These are phyloP conservation scores for Hyppa rectilinea DNA, from an alignment of 2,888 invertebrate genomes.

Conservation along the genomic window DNA sequence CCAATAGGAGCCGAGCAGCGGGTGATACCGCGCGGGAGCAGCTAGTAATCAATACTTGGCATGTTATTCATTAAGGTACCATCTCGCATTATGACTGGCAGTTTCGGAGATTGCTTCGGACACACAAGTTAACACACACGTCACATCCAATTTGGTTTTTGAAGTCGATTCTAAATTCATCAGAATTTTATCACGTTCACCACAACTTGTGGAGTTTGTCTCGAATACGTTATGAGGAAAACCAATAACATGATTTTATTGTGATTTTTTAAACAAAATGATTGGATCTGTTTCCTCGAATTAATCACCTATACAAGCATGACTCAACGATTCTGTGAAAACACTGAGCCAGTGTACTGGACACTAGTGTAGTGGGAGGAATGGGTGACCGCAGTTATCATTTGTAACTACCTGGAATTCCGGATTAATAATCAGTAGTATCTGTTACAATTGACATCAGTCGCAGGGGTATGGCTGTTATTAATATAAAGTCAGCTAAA, in stretches of 20 bases:
- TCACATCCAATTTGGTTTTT: not conserved
- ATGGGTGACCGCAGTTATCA: not conserved
- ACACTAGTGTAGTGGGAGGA: too few relatives aligned
- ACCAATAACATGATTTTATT: slow-evolving; percentile 19
- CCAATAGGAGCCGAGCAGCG: too few relatives aligned
- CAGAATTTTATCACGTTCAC: slow-evolving; percentile 22
- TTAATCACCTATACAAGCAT: slow-evolving; percentile 11
- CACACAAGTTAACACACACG: not conserved
- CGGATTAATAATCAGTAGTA: not conserved
- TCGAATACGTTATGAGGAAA: slow-evolving; percentile 49
- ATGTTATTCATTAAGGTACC: not conserved
- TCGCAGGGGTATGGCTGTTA: slow-evolving; percentile 10
- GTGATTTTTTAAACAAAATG: slow-evolving; percentile 9
- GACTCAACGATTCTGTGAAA: slow-evolving; percentile 46
- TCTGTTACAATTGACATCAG: not conserved
- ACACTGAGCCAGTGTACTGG: not conserved
- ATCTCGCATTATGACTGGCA: not conserved
- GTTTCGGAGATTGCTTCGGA: not conserved
- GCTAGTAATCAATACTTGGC: too few relatives aligned
- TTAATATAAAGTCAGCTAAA: not conserved
- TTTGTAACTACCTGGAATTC: slow-evolving; percentile 5
- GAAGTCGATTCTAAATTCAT: not conserved
- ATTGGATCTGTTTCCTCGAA: slow-evolving; percentile 35
- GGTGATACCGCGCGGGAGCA: too few relatives aligned
- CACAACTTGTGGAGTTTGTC: not conserved